phyloP scores from a whole-genome alignment of 2,888 invertebrate species.

The Craniophora ligustri region DNA sequence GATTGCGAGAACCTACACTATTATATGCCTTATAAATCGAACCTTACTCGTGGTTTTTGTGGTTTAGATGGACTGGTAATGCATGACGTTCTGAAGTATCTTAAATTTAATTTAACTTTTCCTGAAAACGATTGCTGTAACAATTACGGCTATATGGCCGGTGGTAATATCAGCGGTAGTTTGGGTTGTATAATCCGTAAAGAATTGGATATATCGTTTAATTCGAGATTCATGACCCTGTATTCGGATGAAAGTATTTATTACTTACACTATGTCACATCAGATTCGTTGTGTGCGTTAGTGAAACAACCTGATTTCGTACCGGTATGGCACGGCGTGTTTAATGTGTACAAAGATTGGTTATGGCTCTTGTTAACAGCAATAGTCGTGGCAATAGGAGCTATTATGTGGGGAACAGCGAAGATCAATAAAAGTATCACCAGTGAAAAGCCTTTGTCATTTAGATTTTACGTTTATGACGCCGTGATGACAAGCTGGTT shows the following conservation, averaged over 20 bases:
- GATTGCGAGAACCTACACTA: conserved; percentile 57
- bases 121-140: conserved; percentile 39
- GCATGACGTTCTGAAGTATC: conserved; percentile 62
- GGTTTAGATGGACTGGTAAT: conserved; percentile 70
- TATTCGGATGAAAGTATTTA: conserved; percentile 55
- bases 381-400: conserved; percentile 43
- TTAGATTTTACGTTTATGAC: conserved; percentile 49
- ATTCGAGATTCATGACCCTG: conserved; percentile 68
- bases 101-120: conserved; percentile 59
- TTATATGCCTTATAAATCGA: conserved; percentile 51
- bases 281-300: conserved; percentile 65
- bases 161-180: conserved; percentile 56
- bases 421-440: conserved; percentile 33
- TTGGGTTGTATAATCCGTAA: conserved; percentile 60
- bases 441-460: conserved; percentile 12
- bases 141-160: conserved; percentile 56
- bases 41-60: conserved; percentile 59
- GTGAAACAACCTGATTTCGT: conserved; percentile 52
- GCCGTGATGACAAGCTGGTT: conserved; percentile 53
- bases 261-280: conserved; percentile 59
- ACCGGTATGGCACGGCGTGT: conserved; percentile 66
- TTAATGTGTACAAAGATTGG: conserved; percentile 31
- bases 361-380: conserved; percentile 41
- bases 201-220: conserved; percentile 70
- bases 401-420: conserved; percentile 57